phyloP scores from a whole-genome alignment of 2,113 vertebrate genomes.

The Candoia aspera region DNA sequence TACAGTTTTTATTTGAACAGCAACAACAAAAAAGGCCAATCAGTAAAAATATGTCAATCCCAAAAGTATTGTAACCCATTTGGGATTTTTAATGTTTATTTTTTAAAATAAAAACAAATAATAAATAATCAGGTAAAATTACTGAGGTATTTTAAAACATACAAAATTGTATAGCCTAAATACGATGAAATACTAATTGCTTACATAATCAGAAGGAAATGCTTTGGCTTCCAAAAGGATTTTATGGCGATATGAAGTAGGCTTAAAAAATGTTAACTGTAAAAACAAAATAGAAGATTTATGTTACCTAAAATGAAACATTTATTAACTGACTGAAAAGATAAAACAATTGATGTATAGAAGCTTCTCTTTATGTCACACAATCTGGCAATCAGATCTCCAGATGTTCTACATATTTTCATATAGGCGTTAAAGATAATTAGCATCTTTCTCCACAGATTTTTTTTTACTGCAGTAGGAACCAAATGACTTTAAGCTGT shows the following conservation, averaged over 20 bases:
- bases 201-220: constrained; percentile 97
- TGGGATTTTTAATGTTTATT: constrained; percentile 47
- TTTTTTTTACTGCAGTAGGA: background rate
- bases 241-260: constrained; percentile 85
- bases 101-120: constrained; percentile 63
- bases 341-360: background rate
- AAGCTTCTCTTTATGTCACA: background rate
- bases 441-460: background rate
- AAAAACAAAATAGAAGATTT: constrained; percentile 41
- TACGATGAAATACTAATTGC: constrained; percentile 71
- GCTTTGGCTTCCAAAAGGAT: constrained; percentile 91
- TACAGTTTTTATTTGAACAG: constrained; percentile 70
- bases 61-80: constrained; percentile 66
- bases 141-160: constrained; percentile 56
- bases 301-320: constrained; percentile 40
- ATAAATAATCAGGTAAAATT: constrained; percentile 70
- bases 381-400: background rate
- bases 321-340: background rate
- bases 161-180: constrained; percentile 66
- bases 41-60: constrained; percentile 68
- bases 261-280: constrained; percentile 95
- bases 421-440: background rate
- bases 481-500: background rate
- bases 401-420: background rate
- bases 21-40: constrained; percentile 69